phyloP scores from a whole-genome alignment of 2,888 invertebrate genomes.

The Exephanes ischioxanthus region DNA sequence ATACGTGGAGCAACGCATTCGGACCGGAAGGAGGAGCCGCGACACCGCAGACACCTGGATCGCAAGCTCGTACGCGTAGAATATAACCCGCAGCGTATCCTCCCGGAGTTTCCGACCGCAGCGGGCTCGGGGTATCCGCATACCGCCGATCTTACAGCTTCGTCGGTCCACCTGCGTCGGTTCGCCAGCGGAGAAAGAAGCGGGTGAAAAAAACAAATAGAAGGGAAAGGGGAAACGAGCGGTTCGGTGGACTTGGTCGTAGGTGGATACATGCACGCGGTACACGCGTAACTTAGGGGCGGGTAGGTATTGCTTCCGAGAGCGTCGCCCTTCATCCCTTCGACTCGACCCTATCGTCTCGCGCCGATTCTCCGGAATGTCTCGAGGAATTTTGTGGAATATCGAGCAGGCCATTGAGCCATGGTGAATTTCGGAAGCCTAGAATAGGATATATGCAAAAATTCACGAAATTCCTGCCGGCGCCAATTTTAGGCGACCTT shows the following conservation, averaged over 20 bases:
- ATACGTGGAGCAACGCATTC: constrained; percentile 43
- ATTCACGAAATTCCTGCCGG: constrained; percentile 14
- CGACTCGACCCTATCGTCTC: not conserved
- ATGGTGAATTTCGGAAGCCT: not conserved
- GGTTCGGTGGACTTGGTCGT: not conserved
- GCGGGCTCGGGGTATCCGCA: not conserved
- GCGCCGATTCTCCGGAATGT: constrained; percentile 17
- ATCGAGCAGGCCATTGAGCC: constrained; percentile 9
- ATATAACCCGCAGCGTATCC: not conserved
- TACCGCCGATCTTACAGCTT: constrained; percentile 7
- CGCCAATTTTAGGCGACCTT: not conserved
- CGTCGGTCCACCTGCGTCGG: not conserved
- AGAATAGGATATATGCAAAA: not conserved
- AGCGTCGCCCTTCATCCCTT: not conserved
- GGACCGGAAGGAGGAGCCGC: constrained; percentile 22
- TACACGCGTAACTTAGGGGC: not conserved
- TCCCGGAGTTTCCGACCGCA: not conserved
- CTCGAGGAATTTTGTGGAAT: constrained; percentile 37
- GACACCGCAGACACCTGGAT: constrained; percentile 54
- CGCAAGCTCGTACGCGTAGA: not conserved
- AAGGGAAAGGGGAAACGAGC: not conserved
- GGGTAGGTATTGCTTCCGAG: not conserved
- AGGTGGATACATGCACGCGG: not conserved
- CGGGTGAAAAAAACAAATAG: not conserved
- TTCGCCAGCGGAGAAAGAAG: no score